phyloP scores from a whole-genome alignment of 2,113 vertebrate genomes.

The Romanogobio albipinnatus region DNA sequence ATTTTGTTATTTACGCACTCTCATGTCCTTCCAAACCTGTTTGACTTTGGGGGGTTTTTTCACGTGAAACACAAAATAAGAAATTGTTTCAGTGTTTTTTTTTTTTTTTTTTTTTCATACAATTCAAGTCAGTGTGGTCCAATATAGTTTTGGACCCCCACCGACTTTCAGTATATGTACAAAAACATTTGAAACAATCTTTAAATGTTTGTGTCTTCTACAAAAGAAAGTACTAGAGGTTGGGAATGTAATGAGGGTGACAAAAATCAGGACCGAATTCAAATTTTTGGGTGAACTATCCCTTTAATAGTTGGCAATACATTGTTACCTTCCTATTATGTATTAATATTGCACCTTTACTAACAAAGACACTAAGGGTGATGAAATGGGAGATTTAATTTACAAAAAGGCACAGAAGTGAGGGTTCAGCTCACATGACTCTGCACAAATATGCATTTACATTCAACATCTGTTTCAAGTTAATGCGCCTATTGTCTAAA shows the following conservation, averaged over 20 bases:
- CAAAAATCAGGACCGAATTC: background rate
- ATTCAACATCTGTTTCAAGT: background rate
- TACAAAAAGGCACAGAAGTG: background rate
- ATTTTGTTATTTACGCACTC: background rate
- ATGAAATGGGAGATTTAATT: background rate
- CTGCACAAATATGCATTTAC: background rate
- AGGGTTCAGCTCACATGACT: background rate
- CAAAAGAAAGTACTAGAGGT: background rate
- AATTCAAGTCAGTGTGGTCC: too few species aligned
- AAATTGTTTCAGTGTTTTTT: too few species aligned
- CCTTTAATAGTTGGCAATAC: background rate
- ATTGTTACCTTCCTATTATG: background rate
- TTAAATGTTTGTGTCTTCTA: too few species aligned
- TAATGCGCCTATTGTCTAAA: conserved; percentile 1
- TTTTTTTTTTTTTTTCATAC: too few species aligned
- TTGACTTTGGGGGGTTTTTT: background rate
- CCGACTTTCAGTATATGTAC: too few species aligned
- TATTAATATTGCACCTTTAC: background rate
- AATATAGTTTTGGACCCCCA: too few species aligned
- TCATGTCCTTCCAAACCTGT: background rate
- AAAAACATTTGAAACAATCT: too few species aligned
- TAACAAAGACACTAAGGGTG: background rate
- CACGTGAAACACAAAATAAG: background rate
- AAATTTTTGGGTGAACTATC: background rate
- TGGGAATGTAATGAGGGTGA: background rate